Percentiles rank a stretch among this genome's conserved stretches.
phyloP scores from a whole-genome alignment of 2,797 vertebrate genomes.

The Pipistrellus nathusii region DNA sequence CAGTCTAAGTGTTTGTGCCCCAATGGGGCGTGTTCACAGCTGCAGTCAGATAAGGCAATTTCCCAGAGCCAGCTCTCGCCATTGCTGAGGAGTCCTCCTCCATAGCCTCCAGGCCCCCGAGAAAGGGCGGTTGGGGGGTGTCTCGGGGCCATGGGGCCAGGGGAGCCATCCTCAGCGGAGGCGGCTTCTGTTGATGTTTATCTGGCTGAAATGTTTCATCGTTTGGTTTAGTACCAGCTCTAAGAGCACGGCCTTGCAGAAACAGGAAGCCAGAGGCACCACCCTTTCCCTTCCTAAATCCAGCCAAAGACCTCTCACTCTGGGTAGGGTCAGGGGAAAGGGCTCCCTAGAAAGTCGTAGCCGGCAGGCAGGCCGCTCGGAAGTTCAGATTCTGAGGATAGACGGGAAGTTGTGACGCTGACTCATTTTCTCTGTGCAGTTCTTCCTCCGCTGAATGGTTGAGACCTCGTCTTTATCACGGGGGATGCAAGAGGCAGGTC shows the following conservation, averaged over 20 bases:
- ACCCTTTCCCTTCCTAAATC: conserved; percentile 55
- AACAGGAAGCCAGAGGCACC: conserved; percentile 74
- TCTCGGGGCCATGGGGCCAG: rapidly evolving
- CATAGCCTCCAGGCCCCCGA: background rate
- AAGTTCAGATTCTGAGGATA: background rate
- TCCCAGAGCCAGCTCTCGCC: background rate
- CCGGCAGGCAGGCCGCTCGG: background rate
- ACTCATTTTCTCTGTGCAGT: background rate
- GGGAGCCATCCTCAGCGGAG: background rate
- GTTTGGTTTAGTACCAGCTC: background rate
- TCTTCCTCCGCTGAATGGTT: background rate
- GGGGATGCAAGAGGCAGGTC: background rate
- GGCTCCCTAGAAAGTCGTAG: background rate
- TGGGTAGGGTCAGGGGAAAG: background rate
- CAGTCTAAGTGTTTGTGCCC: background rate
- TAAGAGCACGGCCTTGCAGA: conserved; percentile 30
- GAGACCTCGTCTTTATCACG: background rate
- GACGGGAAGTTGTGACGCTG: background rate
- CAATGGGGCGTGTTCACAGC: background rate
- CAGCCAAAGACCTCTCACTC: background rate
- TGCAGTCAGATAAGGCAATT: background rate
- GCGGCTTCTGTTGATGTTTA: background rate
- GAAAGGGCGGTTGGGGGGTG: background rate
- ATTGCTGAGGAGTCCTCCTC: background rate
- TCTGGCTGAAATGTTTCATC: conserved; percentile 30